Percentiles rank a stretch among this genome's conserved stretches.
These are phyloP conservation scores for Physocephala rufipes DNA, from an alignment of 2,888 invertebrate species.

Conservation along the genomic window DNA sequence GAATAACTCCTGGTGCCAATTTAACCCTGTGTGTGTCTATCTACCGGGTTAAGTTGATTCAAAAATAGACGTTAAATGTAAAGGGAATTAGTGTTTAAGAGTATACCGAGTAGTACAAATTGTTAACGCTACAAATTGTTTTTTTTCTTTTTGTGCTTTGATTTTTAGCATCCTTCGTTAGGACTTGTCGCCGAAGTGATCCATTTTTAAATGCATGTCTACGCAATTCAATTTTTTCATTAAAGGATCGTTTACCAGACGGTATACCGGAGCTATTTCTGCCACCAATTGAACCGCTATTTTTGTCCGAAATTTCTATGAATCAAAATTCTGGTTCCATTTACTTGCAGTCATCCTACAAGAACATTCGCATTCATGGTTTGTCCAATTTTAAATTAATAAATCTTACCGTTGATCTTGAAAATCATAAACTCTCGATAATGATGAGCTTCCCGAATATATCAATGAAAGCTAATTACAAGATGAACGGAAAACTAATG, in stretches of 20 bases:
- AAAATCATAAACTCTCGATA: slow-evolving; percentile 68
- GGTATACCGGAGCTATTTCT: slow-evolving; percentile 77
- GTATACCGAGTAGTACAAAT: too few relatives aligned
- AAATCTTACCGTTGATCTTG: slow-evolving; percentile 68
- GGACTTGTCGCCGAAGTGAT: slow-evolving; percentile 74
- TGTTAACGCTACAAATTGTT: too few relatives aligned
- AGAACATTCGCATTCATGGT: slow-evolving; percentile 73
- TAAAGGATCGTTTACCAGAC: slow-evolving; percentile 69
- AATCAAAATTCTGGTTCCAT: slow-evolving; percentile 77
- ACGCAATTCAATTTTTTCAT: slow-evolving; percentile 69
- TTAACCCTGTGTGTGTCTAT: too few relatives aligned
- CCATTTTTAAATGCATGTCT: slow-evolving; percentile 71
- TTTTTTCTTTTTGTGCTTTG: slow-evolving; percentile 52
- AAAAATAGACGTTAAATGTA: too few relatives aligned
- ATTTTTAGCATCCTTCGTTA: slow-evolving; percentile 75
- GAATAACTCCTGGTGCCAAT: too few relatives aligned
- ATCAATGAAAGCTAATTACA: slow-evolving; percentile 72
- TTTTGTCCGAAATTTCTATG: slow-evolving; percentile 74
- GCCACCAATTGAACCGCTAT: slow-evolving; percentile 77
- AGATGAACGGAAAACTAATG: slow-evolving; percentile 74
- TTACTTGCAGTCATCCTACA: slow-evolving; percentile 73
- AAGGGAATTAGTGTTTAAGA: too few relatives aligned
- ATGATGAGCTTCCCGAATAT: slow-evolving; percentile 74
- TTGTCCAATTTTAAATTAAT: slow-evolving; percentile 73
- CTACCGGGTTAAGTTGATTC: too few relatives aligned